These are phyloP conservation scores for Oxytorus armatus DNA, from an alignment of 2,888 invertebrate species.

Conservation along the genomic window DNA sequence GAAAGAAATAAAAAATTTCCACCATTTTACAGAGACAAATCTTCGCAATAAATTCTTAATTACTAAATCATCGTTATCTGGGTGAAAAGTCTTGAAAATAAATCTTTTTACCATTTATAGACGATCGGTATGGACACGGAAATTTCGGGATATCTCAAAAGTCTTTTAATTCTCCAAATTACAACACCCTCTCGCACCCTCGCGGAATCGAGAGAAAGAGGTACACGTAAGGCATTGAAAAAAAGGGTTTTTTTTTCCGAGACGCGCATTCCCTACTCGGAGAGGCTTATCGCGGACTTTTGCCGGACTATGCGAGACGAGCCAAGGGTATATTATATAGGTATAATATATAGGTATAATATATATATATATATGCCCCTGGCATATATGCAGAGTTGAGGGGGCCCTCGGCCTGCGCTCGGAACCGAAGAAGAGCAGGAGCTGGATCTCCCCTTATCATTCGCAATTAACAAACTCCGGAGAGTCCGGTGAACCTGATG, in stretches of 20 bases:
- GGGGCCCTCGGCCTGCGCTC: conserved; percentile 16
- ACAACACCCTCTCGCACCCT: too few species aligned
- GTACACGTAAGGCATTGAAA: conserved; percentile 33
- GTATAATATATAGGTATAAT: conserved; percentile 18
- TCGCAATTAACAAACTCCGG: conserved; percentile 81
- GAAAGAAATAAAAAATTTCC: too few species aligned
- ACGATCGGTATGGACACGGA: too few species aligned
- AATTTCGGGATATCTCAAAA: too few species aligned
- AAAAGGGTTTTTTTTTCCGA: conserved; percentile 62
- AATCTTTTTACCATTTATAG: too few species aligned
- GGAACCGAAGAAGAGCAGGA: conserved; percentile 52
- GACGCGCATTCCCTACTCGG: conserved; percentile 65
- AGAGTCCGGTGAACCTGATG: conserved; percentile 65
- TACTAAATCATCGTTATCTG: too few species aligned
- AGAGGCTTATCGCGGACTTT: conserved; percentile 62
- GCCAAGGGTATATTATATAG: too few species aligned
- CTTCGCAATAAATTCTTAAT: too few species aligned
- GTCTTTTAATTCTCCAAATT: too few species aligned
- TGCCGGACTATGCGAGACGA: conserved; percentile 53
- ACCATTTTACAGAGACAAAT: too few species aligned
- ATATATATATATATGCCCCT: conserved; percentile 33
- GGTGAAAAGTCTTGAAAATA: too few species aligned
- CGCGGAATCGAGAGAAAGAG: not conserved
- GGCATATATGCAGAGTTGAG: conserved; percentile 14
- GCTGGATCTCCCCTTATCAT: conserved; percentile 74